phyloP scores from a whole-genome alignment of 2,888 invertebrate genomes.

The Phengaris alcon region DNA sequence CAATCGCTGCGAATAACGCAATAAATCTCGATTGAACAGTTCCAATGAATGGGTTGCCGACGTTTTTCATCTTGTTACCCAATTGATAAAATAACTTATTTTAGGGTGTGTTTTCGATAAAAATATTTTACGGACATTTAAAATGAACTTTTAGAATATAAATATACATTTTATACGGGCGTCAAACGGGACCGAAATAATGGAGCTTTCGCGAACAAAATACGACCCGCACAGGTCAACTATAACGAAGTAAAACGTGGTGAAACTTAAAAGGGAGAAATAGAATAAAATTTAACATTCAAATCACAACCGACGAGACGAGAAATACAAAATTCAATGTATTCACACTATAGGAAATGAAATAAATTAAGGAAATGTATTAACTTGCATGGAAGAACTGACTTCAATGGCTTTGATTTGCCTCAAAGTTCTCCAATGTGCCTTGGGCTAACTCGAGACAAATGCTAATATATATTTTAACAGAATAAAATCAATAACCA shows the following conservation, averaged over 20 bases:
- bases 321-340: conserved; percentile 13
- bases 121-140: not conserved
- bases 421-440: not conserved
- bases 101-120: not conserved
- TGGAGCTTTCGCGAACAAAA: not conserved
- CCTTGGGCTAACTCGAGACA: conserved; percentile 12
- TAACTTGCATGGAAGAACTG: conserved; percentile 16
- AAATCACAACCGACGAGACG: not conserved
- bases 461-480: conserved; percentile 6
- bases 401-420: conserved; percentile 15
- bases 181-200: not conserved
- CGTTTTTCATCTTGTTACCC: not conserved
- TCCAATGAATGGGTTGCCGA: not conserved
- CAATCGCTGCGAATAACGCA: conserved; percentile 13
- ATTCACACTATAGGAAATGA: conserved; percentile 15
- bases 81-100: not conserved
- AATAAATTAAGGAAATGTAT: conserved; percentile 18
- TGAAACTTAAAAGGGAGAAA: not conserved
- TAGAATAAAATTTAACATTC: not conserved
- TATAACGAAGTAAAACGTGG: conserved; percentile 9
- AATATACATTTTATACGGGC: not conserved
- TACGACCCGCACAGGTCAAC: conserved; percentile 3
- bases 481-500: conserved; percentile 14
- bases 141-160: not conserved
- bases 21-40: conserved; percentile 21